A percentile compares a stretch with the other conserved stretches of the same genome.
phyloP scores from a whole-genome alignment of 1,140 invertebrate species.

The Mylabris phalerata region DNA sequence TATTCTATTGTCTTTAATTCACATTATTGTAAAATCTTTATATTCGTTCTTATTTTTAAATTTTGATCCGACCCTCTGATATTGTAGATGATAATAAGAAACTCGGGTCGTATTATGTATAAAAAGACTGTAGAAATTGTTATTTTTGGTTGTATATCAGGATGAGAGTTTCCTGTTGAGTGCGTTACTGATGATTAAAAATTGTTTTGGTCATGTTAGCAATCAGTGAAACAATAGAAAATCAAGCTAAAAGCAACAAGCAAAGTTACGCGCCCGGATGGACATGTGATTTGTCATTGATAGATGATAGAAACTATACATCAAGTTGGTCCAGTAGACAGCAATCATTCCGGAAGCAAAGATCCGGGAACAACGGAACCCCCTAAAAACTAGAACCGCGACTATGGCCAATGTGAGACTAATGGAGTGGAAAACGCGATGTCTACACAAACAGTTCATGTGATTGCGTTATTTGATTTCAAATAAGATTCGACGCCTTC shows the following conservation, averaged over 20 bases:
- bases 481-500: background rate
- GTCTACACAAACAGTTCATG: constrained; percentile 34
- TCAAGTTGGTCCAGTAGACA: constrained; percentile 37
- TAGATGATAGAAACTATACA: constrained; percentile 41
- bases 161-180: background rate
- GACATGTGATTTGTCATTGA: constrained; percentile 44
- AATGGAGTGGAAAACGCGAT: constrained; percentile 40
- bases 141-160: too few species aligned
- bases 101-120: too few species aligned
- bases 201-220: constrained; percentile 4
- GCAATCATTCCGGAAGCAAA: constrained; percentile 25
- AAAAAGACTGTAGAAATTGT: too few species aligned
- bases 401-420: constrained; percentile 24
- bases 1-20: too few species aligned
- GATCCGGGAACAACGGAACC: constrained; percentile 14
- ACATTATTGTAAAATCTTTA: too few species aligned
- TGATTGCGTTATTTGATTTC: constrained; percentile 25
- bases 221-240: background rate
- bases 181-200: constrained; percentile 8
- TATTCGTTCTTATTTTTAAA: too few species aligned
- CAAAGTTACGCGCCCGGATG: constrained; percentile 16
- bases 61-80: too few species aligned
- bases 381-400: constrained; percentile 7
- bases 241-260: constrained; percentile 2
- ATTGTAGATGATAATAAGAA: too few species aligned